Evolutionary conservation across 2,888 invertebrate species (phyloP).

Genomic region (Troilus luridus): DNA sequence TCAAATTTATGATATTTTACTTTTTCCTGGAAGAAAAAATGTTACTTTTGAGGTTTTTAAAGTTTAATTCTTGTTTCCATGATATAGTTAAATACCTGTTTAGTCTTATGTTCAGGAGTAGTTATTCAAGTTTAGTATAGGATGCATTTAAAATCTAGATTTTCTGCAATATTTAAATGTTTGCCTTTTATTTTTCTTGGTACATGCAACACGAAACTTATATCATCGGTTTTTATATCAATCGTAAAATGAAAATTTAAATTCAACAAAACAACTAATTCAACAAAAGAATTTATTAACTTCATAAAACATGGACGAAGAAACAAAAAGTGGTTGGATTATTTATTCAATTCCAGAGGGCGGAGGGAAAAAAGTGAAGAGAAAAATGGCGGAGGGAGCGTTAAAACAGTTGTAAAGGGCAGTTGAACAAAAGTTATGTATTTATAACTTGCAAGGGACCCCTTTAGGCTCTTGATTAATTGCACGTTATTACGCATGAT

Average conservation of each 20-base stretch:
- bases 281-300: slow-evolving; percentile 3
- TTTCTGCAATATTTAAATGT: too few species aligned
- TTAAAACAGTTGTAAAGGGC: slow-evolving; percentile 48
- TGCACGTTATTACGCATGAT: slow-evolving; percentile 43
- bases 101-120: too few species aligned
- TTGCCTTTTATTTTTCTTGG: too few species aligned
- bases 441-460: background rate
- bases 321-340: slow-evolving; percentile 11
- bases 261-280: slow-evolving; percentile 36
- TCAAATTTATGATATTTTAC: too few species aligned
- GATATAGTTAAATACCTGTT: too few species aligned
- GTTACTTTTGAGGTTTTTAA: too few species aligned
- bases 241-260: background rate
- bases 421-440: slow-evolving; percentile 49
- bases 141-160: too few species aligned
- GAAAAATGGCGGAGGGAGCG: slow-evolving; percentile 17
- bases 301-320: background rate
- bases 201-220: too few species aligned
- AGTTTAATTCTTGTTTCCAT: too few species aligned
- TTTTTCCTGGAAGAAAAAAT: too few species aligned
- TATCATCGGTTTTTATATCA: background rate
- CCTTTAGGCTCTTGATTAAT: slow-evolving; percentile 45
- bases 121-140: too few species aligned
- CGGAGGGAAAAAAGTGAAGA: background rate
- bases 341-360: slow-evolving; percentile 40